Evolutionary conservation across 1,140 invertebrate genomes (phyloP), one percentile per base, ranked within the genome.

Genomic region (Steinernema khuongi): DNA sequence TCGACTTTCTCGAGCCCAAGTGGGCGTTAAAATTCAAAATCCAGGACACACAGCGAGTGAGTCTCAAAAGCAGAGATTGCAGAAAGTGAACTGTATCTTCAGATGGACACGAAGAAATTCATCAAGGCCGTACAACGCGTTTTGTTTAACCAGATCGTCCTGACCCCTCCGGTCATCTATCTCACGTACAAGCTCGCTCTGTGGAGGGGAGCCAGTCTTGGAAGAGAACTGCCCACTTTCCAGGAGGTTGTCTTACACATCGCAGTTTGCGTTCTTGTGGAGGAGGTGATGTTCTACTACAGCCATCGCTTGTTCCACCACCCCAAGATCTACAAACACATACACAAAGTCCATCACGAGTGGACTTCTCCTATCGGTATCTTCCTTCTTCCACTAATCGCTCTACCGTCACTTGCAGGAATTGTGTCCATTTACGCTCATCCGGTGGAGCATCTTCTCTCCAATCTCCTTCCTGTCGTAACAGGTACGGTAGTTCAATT

Each of bases 201-300:
- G 4, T 60, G 50, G 50, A 80, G 91, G 41, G 91, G 91, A 0
- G 89, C 89, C 79, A 88, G 89, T 50, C 85, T 88, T 2, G 88
- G 91, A 0, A 87, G 89, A 19, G 90, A 91, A 79, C 85, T 94
- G 66, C 92, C 92, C 0, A 91, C 91, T 1, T 92, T 93, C 80
- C 91, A 92, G 77, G 91, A 91, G 91, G 91, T 92, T 2, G 86
- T 93, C 4, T 88, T 91, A 31, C 91, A 94, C 85, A 87, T 93
- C 26, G 90, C 89, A 1, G 87, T 92, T 19, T 92, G 91, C 85
- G 90, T 92, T 76, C 84, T 94, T 26, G 89, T 91, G 74, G 92
- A 94, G 86, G 92, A 94, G 86, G 88, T 92, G 77, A 89, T 89
- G 74, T 94, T 94, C 86, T 94, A 94, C 85, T 94, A 94, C 85